Conservation (phyloP, 1,140 invertebrate genomes). For the Drosophila kikkawai region DNA sequence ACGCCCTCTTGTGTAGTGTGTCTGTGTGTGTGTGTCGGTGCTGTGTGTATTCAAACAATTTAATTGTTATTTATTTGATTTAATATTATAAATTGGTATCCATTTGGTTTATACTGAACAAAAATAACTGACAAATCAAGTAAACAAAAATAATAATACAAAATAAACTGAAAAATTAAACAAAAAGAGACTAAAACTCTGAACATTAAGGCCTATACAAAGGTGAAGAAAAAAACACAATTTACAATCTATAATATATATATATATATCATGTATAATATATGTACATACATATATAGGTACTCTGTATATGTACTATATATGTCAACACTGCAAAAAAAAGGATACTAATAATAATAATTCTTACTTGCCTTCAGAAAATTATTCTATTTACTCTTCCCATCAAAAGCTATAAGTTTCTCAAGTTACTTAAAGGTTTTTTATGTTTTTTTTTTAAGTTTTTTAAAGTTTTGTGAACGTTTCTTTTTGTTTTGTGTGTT, state of each 20-base stretch:
- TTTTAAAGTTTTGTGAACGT: conserved; percentile 39
- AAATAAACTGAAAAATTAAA: conserved; percentile 3
- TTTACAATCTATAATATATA: conserved; percentile 36
- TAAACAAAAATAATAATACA: conserved; percentile 5
- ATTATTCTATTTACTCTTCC: conserved; percentile 19
- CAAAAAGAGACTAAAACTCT: conserved; percentile 9
- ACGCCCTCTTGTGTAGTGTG: conserved; percentile 46
- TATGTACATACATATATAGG: conserved; percentile 26
- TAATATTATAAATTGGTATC: conserved; percentile 35
- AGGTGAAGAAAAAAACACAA: conserved; percentile 32
- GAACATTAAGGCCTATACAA: conserved; percentile 42
- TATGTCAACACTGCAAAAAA: conserved; percentile 37
- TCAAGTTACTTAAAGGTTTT: conserved; percentile 17
- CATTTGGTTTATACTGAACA: conserved; percentile 46
- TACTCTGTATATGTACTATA: conserved; percentile 35
- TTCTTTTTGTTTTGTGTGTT: conserved; percentile 35
- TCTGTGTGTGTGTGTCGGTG: conserved; percentile 19
- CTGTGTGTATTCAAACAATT: conserved; percentile 50
- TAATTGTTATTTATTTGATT: conserved; percentile 26
- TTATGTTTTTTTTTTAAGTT: not conserved
- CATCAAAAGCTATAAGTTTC: conserved; percentile 34
- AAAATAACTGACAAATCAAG: conserved; percentile 25
- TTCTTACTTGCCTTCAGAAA: conserved; percentile 23
- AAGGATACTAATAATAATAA: conserved; percentile 13
- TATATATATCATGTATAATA: conserved; percentile 1